Evolutionary conservation across 2,888 invertebrate genomes (phyloP).

Genomic region (Nomada ruficornis): DNA sequence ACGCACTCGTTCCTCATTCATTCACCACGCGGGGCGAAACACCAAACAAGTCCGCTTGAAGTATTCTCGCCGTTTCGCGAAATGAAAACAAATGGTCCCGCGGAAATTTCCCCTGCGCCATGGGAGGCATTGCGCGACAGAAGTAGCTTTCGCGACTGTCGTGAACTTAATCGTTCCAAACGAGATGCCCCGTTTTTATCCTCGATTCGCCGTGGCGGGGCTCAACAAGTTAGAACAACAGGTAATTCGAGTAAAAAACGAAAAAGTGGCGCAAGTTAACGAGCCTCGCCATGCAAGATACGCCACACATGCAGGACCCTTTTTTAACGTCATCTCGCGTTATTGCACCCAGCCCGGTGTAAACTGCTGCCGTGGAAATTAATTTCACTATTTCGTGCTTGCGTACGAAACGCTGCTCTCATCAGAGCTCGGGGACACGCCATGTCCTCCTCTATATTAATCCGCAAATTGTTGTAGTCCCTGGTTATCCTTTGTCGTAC

Average conservation of each 20-base stretch:
- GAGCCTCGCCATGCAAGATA: constrained; percentile 10
- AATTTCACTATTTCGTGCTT: constrained; percentile 19
- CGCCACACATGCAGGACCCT: not conserved
- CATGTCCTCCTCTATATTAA: not conserved
- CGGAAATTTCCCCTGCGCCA: constrained; percentile 6
- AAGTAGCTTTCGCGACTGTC: constrained; percentile 19
- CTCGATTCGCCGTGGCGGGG: not conserved
- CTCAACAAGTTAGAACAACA: constrained; percentile 42
- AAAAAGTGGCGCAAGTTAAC: constrained; percentile 4
- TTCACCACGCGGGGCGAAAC: not conserved
- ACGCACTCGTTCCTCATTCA: no score
- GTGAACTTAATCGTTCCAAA: constrained; percentile 39
- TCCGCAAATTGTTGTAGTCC: not conserved
- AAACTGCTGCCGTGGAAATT: constrained; percentile 25
- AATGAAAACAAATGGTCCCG: not conserved
- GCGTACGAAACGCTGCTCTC: constrained; percentile 10
- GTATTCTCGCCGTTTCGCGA: not conserved
- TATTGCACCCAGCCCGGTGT: constrained; percentile 4
- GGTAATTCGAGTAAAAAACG: constrained; percentile 16
- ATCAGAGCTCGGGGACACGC: not conserved
- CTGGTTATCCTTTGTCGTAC: constrained; percentile 21
- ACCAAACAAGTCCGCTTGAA: not conserved
- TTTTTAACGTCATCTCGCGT: constrained; percentile 1
- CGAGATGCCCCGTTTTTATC: constrained; percentile 8
- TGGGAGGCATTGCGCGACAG: not conserved